phyloP scores from a whole-genome alignment of 2,797 vertebrate species.

The Halcyon chelicuti region DNA sequence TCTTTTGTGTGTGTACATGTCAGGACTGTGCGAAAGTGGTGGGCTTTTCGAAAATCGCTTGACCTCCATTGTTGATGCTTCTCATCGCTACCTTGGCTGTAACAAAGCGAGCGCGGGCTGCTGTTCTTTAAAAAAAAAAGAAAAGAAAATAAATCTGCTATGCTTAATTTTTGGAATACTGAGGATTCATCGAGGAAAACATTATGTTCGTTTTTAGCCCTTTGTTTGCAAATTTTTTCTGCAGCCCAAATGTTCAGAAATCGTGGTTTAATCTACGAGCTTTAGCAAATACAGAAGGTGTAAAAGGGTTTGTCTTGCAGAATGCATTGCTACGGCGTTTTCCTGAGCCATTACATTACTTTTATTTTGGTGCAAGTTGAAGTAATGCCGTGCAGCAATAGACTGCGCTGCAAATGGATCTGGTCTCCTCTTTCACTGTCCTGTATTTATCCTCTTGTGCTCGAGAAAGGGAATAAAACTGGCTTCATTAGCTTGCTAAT shows the following conservation, averaged over 20 bases:
- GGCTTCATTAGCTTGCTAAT: conserved; percentile 76
- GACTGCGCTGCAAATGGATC: conserved; percentile 50
- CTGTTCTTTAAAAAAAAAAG: background rate
- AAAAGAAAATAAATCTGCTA: background rate
- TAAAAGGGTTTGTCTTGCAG: conserved; percentile 42
- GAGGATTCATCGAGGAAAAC: conserved; percentile 61
- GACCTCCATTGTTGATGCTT: conserved; percentile 62
- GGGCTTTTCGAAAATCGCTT: conserved; percentile 65
- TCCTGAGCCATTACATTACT: conserved; percentile 5
- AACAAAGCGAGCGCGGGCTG: conserved; percentile 37
- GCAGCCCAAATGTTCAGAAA: conserved; percentile 71
- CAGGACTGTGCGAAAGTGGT: conserved; percentile 33
- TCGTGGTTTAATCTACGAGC: conserved; percentile 25
- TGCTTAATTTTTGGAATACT: conserved; percentile 49
- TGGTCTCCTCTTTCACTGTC: conserved; percentile 46
- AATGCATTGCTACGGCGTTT: background rate
- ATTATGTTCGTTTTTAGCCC: conserved; percentile 64
- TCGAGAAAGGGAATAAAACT: conserved; percentile 64
- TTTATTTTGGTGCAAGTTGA: conserved; percentile 46
- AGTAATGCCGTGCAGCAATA: conserved; percentile 36
- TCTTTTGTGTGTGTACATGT: conserved; percentile 39
- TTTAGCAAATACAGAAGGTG: conserved; percentile 49
- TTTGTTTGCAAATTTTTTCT: conserved; percentile 73
- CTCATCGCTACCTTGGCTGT: conserved; percentile 30
- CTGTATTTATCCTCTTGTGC: conserved; percentile 69